Conservation (phyloP, 2,888 invertebrate genomes). For the Leucania comma region DNA sequence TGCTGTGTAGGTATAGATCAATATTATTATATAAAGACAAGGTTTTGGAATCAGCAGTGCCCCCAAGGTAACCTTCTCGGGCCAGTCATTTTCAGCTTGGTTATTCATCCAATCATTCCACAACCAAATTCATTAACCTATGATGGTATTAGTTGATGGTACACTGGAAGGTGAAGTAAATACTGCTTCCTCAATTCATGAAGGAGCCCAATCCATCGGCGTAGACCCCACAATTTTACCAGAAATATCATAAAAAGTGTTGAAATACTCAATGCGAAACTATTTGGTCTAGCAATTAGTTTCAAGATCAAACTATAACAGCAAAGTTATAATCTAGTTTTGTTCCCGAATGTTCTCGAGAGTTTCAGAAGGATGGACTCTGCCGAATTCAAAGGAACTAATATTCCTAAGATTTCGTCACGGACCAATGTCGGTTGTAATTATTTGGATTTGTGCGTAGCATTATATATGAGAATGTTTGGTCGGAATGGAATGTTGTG, state of each 20-base stretch:
- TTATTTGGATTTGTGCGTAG: conserved; percentile 14
- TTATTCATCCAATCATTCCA: too few relatives aligned
- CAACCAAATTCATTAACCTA: too few relatives aligned
- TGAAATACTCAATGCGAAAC: conserved; percentile 21
- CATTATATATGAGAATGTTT: background rate
- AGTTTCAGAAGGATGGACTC: conserved; percentile 8
- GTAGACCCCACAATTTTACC: background rate
- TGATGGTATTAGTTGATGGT: too few relatives aligned
- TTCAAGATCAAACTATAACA: conserved; percentile 28
- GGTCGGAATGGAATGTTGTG: background rate
- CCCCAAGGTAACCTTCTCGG: too few relatives aligned
- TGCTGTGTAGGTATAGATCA: too few relatives aligned
- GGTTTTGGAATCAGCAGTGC: too few relatives aligned
- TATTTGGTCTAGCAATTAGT: conserved; percentile 25
- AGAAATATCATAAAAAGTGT: background rate
- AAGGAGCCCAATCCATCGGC: too few relatives aligned
- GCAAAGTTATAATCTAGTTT: conserved; percentile 20
- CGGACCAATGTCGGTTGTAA: conserved; percentile 23
- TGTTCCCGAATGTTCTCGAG: conserved; percentile 12
- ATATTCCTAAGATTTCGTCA: conserved; percentile 20
- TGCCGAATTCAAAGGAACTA: conserved; percentile 10
- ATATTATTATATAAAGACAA: too few relatives aligned
- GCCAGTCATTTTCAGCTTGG: too few relatives aligned
- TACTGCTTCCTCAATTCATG: too few relatives aligned
- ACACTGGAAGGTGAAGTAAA: too few relatives aligned